Conservation (phyloP, 2,888 invertebrate genomes). For the Chymomyza fuscimana region DNA sequence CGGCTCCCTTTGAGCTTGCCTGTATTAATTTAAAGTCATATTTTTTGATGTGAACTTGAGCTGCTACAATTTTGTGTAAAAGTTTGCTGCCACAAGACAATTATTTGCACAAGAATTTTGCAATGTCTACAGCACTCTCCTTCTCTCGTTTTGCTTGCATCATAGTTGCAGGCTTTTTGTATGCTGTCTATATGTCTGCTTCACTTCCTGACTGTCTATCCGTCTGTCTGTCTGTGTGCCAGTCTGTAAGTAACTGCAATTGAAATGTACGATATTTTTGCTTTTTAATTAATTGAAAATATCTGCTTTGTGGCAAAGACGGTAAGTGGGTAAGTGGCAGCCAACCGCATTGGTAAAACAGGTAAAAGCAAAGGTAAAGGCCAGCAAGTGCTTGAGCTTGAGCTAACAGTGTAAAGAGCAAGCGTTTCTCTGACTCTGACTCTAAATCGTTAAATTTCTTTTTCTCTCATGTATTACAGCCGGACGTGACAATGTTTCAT, state of each 20-base stretch:
- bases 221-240: not conserved
- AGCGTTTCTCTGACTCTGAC: not conserved
- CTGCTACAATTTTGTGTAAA: slow-evolving; percentile 26
- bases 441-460: not conserved
- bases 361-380: slow-evolving; percentile 7
- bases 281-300: slow-evolving; percentile 69
- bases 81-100: slow-evolving; percentile 30
- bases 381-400: not conserved
- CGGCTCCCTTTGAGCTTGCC: not conserved
- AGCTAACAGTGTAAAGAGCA: not conserved
- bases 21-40: slow-evolving; percentile 59
- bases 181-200: not conserved
- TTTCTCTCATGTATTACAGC: no score
- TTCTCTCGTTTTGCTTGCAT: not conserved
- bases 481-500: not conserved
- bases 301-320: slow-evolving; percentile 23
- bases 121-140: not conserved
- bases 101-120: slow-evolving; percentile 22
- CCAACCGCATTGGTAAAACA: slow-evolving; percentile 9
- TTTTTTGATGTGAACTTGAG: slow-evolving; percentile 46
- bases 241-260: not conserved
- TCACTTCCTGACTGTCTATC: not conserved
- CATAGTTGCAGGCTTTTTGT: not conserved
- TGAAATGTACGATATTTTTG: slow-evolving; percentile 10
- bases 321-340: slow-evolving; percentile 14